phyloP scores from a whole-genome alignment of 2,113 vertebrate species.

The Silurus asotus region DNA sequence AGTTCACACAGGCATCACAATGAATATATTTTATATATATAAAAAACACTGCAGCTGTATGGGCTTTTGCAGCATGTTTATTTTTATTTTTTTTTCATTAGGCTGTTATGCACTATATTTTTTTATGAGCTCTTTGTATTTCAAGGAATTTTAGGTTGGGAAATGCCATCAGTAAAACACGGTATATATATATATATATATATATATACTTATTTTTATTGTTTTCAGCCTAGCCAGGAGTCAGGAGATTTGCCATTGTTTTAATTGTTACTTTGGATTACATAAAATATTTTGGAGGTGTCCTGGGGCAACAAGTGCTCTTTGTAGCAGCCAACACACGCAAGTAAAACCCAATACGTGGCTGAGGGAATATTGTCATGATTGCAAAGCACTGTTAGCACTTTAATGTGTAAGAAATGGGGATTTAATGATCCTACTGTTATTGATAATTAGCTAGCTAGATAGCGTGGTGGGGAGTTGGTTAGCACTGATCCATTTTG shows the following conservation, averaged over 20 bases:
- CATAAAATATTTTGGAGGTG: background rate
- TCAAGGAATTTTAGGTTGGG: background rate
- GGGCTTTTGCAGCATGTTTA: background rate
- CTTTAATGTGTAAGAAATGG: background rate
- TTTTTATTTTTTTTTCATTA: background rate
- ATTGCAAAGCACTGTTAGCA: background rate
- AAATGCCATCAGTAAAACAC: no score
- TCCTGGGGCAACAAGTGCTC: background rate
- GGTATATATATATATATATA: background rate
- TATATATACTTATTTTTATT: background rate
- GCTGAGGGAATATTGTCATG: background rate
- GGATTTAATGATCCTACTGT: background rate
- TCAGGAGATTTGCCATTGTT: background rate
- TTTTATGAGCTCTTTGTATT: background rate
- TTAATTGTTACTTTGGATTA: constrained; percentile 1
- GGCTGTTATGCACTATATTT: background rate
- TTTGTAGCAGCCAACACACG: background rate
- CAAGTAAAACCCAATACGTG: background rate
- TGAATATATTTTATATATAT: background rate
- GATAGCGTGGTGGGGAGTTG: background rate
- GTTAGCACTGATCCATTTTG: background rate
- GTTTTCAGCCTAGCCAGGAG: background rate
- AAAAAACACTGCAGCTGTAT: background rate
- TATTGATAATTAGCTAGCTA: background rate
- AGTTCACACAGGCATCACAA: constrained; percentile 4